Percentiles rank a stretch among this genome's conserved stretches.
phyloP scores from a whole-genome alignment of 2,113 vertebrate genomes.

The Irena cyanogastra region DNA sequence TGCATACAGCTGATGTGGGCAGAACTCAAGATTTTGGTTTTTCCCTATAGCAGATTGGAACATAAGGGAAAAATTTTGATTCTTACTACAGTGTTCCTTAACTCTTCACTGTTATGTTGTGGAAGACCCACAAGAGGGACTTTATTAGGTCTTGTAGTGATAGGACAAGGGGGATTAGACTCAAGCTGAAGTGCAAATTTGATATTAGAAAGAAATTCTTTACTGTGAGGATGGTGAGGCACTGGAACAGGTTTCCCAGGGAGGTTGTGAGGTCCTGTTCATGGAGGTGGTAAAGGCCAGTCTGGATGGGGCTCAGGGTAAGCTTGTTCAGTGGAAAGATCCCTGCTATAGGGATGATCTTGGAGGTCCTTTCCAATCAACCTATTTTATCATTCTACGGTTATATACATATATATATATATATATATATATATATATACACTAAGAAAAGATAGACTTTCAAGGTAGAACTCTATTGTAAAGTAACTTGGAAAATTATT shows the following conservation, averaged over 20 bases:
- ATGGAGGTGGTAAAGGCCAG: background rate
- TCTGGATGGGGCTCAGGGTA: background rate
- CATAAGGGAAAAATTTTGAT: rapidly evolving
- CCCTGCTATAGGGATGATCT: background rate
- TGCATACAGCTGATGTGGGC: rapidly evolving
- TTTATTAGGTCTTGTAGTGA: background rate
- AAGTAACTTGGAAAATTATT: background rate
- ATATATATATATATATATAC: too few species aligned
- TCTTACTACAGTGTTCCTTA: background rate
- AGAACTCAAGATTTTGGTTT: background rate
- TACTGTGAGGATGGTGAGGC: background rate
- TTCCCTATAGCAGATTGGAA: background rate
- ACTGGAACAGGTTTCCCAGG: background rate
- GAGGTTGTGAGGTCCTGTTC: too few species aligned
- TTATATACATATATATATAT: too few species aligned
- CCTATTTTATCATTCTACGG: background rate
- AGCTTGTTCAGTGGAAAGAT: background rate
- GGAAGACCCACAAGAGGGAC: background rate
- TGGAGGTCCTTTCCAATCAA: background rate
- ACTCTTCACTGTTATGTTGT: background rate
- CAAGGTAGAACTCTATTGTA: background rate
- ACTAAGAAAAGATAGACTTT: background rate
- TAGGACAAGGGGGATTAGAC: background rate
- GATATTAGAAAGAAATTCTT: background rate
- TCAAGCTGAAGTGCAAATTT: background rate